Evolutionary conservation across 64 coral and sea anemone species (phyloP), one percentile per base, ranked within the genome.

Genomic region (Pocillopora verrucosa): DNA sequence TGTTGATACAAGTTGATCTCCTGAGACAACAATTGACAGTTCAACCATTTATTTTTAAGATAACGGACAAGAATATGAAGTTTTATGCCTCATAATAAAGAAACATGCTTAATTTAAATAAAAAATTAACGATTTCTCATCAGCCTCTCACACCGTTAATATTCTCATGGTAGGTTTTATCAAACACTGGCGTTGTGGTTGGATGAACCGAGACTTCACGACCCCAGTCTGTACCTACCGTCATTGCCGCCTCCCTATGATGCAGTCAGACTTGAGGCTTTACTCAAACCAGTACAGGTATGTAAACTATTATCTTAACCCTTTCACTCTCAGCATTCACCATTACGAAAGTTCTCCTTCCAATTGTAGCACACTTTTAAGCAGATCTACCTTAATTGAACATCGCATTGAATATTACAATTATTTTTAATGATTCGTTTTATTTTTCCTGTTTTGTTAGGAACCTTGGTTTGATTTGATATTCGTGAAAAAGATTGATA

Each of bases 171-270:
- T 45, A 99, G 97, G 64, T 99, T 91, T 83, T 99, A 91, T 85
- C 90, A 99, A 86, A 94, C 90, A 13, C 87, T 98, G 60, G 88
- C 87, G 13, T 85, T 98, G 26, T 98, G 96, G 96, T 63, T 98
- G 56, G 96, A 98, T 83, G 96, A 98, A 75, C 88, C 96, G 77
- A 91, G 96, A 10, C 81, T 98, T 11, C 96, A 98, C 86, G 96
- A 98, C 79, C 93, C 96, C 5, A 88, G 72, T 16, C 90, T 98
- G 22, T 98, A 90, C 56, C 64, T 98, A 25, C 93, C 88, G 14
- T 90, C 93, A 38, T 92, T 98, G 58, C 96, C 96, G 4, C 91
- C 88, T 60, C 88, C 91, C 11, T 98, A 98, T 76, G 93, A 98
- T 76, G 59, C 93, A 67, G 80, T 83, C 25, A 82, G 93, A 45